These are phyloP conservation scores for Scartelaos histophorus DNA, from an alignment of 2,113 vertebrate genomes.

Conservation along the genomic window DNA sequence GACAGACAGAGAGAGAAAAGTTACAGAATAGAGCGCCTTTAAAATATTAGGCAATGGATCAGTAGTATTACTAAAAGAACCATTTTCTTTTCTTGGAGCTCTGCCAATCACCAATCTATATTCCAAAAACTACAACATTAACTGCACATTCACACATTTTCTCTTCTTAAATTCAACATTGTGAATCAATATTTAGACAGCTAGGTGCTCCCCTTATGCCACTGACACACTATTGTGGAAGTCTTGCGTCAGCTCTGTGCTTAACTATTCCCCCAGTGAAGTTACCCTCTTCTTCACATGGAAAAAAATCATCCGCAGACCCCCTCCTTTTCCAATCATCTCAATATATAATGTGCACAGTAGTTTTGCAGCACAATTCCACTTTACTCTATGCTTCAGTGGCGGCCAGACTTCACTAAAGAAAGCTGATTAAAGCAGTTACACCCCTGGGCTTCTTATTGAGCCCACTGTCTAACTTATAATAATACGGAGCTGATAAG, in stretches of 20 bases:
- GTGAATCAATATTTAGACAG: slow-evolving; percentile 7
- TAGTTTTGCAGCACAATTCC: slow-evolving; percentile 3
- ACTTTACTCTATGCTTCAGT: not conserved
- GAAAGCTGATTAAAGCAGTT: slow-evolving; percentile 8
- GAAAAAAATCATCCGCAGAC: not conserved
- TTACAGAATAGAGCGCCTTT: no score
- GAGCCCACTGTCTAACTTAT: not conserved
- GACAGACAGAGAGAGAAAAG: no score
- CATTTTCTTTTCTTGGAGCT: no score
- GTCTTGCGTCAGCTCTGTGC: slow-evolving; percentile 34
- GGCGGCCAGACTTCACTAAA: slow-evolving; percentile 2
- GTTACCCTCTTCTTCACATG: slow-evolving; percentile 21
- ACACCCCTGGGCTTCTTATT: not conserved
- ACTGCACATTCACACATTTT: not conserved
- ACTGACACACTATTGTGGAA: slow-evolving; percentile 55
- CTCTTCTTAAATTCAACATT: slow-evolving; percentile 6
- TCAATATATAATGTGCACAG: not conserved
- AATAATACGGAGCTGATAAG: slow-evolving; percentile 1
- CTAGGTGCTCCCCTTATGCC: slow-evolving; percentile 16
- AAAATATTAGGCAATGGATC: no score
- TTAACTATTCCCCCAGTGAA: slow-evolving; percentile 24
- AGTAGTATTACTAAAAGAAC: no score
- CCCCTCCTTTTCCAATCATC: not conserved
- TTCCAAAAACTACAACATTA: no score
- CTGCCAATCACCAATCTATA: no score